Base-by-base conservation (phyloP, 2,797 vertebrate species). In the Leptatherina wallacei region DNA sequence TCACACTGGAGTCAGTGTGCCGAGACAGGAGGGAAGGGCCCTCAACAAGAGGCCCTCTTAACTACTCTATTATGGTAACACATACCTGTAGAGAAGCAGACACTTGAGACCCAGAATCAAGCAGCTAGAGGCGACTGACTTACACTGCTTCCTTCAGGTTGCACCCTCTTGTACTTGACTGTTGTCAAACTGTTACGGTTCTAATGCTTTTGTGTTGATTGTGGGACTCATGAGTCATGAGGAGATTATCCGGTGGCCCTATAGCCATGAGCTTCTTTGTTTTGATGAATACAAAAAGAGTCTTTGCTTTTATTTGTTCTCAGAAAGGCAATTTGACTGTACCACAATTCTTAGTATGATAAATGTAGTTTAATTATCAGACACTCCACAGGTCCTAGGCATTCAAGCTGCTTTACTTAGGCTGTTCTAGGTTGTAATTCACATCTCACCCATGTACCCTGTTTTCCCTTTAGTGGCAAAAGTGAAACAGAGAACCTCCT, bases 1-100 rank as follows among this genome's bases (percentile, higher is more conserved):
- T 90, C 90, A 92, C 88, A 86, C 89, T 94, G 94, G 93, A 95
- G 94, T 93, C 93, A 90, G 91, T 85, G 83, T 91, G 93, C 91
- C 91, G 90, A 92, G 94, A 94, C 93, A 89, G 88, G 75, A 86
- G 88, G 84, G 88, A 90, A 89, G 83, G 89, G 86, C 83, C 88
- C 85, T 81, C 86, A 75, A 92, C 92, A 94, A 94, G 91, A 91
- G 91, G 85, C 89, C 85, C 89, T 92, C 90, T 93, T 92, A 92
- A 91, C 90, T 85, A 82, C 83, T 85, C 91, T 91, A 92, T 93
- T 92, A 89, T 91, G 87, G 90, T 92, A 93, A 93, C 87, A 87
- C 91, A 94, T 92, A 93, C 92, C 94, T 93, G 89, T 71, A 80
- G 85, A 91, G 85, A 78, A 87, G 81, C 60, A 75, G 92, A 91